phyloP scores from a whole-genome alignment of 2,797 vertebrate species.

The Hapalemur alaotrensis region DNA sequence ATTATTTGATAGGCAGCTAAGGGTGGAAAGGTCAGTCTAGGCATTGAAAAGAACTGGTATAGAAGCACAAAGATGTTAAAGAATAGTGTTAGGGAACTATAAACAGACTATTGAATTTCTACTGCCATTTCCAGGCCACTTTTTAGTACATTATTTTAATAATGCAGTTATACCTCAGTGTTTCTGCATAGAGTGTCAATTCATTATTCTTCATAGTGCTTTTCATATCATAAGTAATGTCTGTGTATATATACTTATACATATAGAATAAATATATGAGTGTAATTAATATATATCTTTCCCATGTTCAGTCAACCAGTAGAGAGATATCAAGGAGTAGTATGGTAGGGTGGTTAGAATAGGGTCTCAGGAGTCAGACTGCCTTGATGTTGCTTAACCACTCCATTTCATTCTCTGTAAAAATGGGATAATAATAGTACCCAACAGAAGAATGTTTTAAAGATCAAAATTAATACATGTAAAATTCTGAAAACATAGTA shows the following conservation, averaged over 20 bases:
- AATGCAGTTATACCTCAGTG: not conserved
- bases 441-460: not conserved
- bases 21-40: not conserved
- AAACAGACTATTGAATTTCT: not conserved
- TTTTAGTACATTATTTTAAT: constrained; percentile 40
- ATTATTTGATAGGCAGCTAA: not conserved
- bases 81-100: not conserved
- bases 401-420: not conserved
- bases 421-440: not conserved
- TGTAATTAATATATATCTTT: not conserved
- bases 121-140: not conserved
- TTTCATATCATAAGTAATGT: not conserved
- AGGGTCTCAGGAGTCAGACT: not conserved
- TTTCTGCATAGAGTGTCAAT: not conserved
- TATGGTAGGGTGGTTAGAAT: not conserved
- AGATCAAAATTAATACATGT: constrained; percentile 6
- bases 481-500: not conserved
- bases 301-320: not conserved
- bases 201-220: not conserved
- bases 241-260: not conserved
- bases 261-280: too few relatives aligned
- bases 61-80: not conserved
- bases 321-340: not conserved
- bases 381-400: not conserved
- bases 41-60: not conserved